Base-by-base conservation (phyloP, 2,888 invertebrate species). In the Drosophila merina region DNA sequence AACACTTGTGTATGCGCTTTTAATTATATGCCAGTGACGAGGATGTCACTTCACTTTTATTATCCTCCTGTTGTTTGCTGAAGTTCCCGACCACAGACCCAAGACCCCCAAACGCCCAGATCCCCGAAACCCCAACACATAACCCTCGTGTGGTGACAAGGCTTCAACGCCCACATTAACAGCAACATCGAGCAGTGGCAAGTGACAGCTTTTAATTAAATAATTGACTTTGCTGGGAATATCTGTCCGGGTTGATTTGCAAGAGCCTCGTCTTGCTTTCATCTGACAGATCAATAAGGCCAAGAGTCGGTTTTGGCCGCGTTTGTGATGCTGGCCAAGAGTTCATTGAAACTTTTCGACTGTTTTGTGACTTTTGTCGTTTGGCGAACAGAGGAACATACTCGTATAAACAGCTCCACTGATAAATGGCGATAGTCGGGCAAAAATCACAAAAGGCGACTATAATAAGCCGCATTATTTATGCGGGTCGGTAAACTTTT, bases 151-250 rank as follows among this genome's bases (percentile, higher is more conserved):
- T 69, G 63, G 63, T 28, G 26, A 12, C 50, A 51, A 49, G 36
- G 48, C 51, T 62, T 67, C 59, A 38, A 14, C 47, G 20, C 44
- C 52, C 49, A 56, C 68, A 74, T 79, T 66, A 81, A 52, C 55
- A 66, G 74, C 49, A 20, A 58, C 62, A 79, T 79, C 45, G 47
- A 51, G 70, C 60, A 28, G 45, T 12, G 68, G 84, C 77, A 58
- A 75, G 71, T 81, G 84, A 84, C 82, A 82, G 81, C 69, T 71
- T 81, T 81, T 84, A 82, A 84, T 84, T 81, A 84, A 81, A 82
- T 84, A 86, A 84, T 79, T 84, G 79, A 79, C 84, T 84, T 68
- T 52, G 63, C 70, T 66, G 38, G 57, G 33, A 38, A 36, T 50
- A 50, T 40, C 54, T 30, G 38, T 28, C 36, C 49, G 38, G 25